Conservation (phyloP, 1,140 invertebrate genomes). For the Eupeodes corollae region DNA sequence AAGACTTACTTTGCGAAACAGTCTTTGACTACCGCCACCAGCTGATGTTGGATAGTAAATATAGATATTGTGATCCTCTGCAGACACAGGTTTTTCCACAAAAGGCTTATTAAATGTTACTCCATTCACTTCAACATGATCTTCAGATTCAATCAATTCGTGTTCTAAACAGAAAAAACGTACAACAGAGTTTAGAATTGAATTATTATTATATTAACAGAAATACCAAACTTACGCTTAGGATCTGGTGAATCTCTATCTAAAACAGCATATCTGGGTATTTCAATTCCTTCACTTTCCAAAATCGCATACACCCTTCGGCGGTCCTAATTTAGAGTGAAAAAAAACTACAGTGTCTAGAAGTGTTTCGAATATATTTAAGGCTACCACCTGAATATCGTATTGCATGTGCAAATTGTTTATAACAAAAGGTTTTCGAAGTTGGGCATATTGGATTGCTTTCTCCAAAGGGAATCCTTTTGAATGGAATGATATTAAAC, state of each 20-base stretch:
- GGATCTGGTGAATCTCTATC: constrained; percentile 87
- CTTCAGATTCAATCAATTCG: constrained; percentile 90
- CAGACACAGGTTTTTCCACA: constrained; percentile 76
- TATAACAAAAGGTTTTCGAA: constrained; percentile 91
- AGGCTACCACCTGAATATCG: constrained; percentile 67
- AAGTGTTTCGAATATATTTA: too few species aligned
- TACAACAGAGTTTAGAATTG: neutral
- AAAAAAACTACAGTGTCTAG: neutral
- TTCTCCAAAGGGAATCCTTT: constrained; percentile 97
- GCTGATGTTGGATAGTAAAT: constrained; percentile 99
- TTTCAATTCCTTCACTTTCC: constrained; percentile 88
- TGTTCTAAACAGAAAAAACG: constrained; percentile 53
- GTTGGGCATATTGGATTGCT: constrained; percentile 91
- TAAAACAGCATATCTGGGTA: constrained; percentile 93
- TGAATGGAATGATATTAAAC: constrained; percentile 96
- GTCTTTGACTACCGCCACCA: constrained; percentile 90
- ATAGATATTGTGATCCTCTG: constrained; percentile 99
- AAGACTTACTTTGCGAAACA: constrained; percentile 84
- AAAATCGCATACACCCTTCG: constrained; percentile 91
- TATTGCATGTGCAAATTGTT: constrained; percentile 99
- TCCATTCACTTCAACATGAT: constrained; percentile 97
- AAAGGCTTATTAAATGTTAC: constrained; percentile 97
- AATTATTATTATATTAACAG: constrained; percentile 14
- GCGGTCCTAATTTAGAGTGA: constrained; percentile 50
- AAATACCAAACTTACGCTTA: constrained; percentile 53